phyloP scores from a whole-genome alignment of 2,113 vertebrate species.

The Leucosticte australis region DNA sequence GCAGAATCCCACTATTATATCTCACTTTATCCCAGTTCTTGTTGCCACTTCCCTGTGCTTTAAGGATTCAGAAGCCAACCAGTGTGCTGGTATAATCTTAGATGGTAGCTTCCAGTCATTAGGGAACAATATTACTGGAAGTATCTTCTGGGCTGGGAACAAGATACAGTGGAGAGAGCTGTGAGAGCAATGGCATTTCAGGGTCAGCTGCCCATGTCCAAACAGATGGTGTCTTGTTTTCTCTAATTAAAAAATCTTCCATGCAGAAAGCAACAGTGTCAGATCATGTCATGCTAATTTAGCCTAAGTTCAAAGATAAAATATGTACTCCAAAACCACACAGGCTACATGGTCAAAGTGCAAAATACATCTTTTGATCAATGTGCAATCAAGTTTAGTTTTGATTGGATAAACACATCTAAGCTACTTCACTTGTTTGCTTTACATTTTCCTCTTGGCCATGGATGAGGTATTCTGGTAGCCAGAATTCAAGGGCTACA shows the following conservation, averaged over 20 bases:
- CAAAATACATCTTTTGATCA: not conserved
- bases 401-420: not conserved
- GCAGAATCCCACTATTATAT: not conserved
- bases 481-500: not conserved
- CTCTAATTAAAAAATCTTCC: not conserved
- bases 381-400: not conserved
- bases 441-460: not conserved
- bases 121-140: not conserved
- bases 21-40: not conserved
- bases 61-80: not conserved
- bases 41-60: not conserved
- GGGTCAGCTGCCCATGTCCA: not conserved
- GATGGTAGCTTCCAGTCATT: not conserved
- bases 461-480: not conserved
- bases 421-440: not conserved
- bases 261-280: not conserved
- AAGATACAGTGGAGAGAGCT: not conserved
- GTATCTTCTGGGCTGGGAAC: not conserved
- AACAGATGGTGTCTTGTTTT: not conserved
- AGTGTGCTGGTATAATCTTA: not conserved
- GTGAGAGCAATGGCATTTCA: not conserved
- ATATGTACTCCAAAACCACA: not conserved
- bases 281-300: not conserved
- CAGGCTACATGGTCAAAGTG: not conserved
- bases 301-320: not conserved